These are phyloP conservation scores for Scaptomyza tumidula DNA, from an alignment of 2,888 invertebrate genomes.

Conservation along the genomic window DNA sequence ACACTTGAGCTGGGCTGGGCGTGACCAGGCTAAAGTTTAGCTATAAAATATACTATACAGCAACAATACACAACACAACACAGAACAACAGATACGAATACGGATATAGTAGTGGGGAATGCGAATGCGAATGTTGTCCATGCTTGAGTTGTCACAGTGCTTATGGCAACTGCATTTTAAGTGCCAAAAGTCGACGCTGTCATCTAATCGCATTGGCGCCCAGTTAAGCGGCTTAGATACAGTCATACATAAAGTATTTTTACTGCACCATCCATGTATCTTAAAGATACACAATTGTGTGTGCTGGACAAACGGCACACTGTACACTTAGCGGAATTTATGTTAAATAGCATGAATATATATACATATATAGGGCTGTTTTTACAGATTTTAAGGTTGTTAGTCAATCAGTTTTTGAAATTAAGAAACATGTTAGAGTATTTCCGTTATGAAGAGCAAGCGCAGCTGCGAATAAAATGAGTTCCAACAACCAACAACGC, in stretches of 20 bases:
- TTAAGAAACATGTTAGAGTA: too few species aligned
- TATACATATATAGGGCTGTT: too few species aligned
- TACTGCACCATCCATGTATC: constrained; percentile 31
- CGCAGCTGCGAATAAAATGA: too few species aligned
- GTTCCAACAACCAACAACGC: too few species aligned
- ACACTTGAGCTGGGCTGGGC: constrained; percentile 29
- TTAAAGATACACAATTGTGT: constrained; percentile 45
- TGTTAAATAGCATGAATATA: not conserved
- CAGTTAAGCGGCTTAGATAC: constrained; percentile 62
- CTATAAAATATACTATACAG: constrained; percentile 61
- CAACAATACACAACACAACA: constrained; percentile 2
- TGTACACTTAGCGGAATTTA: not conserved
- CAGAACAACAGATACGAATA: constrained; percentile 56
- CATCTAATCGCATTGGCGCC: constrained; percentile 66
- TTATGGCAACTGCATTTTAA: constrained; percentile 62
- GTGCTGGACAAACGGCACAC: not conserved
- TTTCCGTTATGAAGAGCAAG: too few species aligned
- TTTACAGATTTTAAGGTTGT: too few species aligned
- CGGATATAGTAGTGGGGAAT: constrained; percentile 7
- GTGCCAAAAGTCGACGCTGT: constrained; percentile 63
- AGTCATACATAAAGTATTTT: constrained; percentile 8
- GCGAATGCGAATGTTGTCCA: constrained; percentile 29
- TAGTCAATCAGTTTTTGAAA: too few species aligned
- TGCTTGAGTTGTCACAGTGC: constrained; percentile 15
- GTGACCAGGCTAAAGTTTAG: constrained; percentile 54